These are phyloP conservation scores for Phthorimaea operculella DNA, from an alignment of 1,140 invertebrate species.

Conservation along the genomic window DNA sequence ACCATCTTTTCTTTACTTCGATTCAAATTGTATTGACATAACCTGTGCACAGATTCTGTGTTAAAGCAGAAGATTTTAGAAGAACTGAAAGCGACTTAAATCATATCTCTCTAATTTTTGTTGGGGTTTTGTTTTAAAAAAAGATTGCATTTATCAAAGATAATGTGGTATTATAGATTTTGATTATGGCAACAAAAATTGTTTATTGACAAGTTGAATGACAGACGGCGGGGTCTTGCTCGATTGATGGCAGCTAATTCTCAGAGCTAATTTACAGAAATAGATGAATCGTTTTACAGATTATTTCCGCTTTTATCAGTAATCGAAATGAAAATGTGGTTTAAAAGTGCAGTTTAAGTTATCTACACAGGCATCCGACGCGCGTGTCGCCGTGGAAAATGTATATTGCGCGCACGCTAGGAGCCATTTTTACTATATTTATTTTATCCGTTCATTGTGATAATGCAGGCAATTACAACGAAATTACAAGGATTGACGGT, in stretches of 20 bases:
- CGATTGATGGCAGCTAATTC: constrained; percentile 49
- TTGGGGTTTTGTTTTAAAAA: too few relatives aligned
- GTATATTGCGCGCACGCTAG: constrained; percentile 59
- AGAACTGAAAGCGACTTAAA: too few relatives aligned
- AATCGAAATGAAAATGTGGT: constrained; percentile 57
- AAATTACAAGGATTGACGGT: constrained; percentile 60
- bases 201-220: constrained; percentile 64
- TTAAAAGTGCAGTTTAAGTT: constrained; percentile 46
- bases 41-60: too few relatives aligned
- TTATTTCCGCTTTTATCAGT: constrained; percentile 41
- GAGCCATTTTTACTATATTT: constrained; percentile 67
- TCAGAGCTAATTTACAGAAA: constrained; percentile 41
- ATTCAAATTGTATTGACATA: too few relatives aligned
- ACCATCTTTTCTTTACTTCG: too few relatives aligned
- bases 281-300: constrained; percentile 48
- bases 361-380: constrained; percentile 33
- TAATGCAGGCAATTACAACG: constrained; percentile 60
- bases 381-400: constrained; percentile 51
- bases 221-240: constrained; percentile 60
- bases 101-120: too few relatives aligned
- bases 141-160: too few relatives aligned
- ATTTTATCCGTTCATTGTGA: constrained; percentile 67
- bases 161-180: too few relatives aligned
- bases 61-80: too few relatives aligned
- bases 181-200: constrained; percentile 44